Percentiles rank a stretch among this genome's conserved stretches.
phyloP scores from a whole-genome alignment of 2,113 vertebrate genomes.

The Progne subis region DNA sequence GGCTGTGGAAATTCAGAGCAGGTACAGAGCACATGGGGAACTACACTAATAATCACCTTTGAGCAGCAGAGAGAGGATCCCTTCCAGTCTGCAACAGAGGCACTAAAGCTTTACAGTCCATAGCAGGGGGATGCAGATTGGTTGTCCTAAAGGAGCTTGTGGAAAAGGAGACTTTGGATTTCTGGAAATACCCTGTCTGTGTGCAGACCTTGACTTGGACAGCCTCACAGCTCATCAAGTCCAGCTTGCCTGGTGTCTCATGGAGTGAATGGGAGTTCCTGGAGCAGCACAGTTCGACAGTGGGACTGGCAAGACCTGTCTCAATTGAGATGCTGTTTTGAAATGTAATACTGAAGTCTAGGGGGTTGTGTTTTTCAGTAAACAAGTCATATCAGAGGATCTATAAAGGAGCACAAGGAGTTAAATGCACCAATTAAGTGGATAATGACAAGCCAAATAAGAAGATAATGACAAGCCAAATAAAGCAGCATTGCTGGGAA shows the following conservation, averaged over 20 bases:
- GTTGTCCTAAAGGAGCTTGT: not conserved
- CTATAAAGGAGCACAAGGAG: not conserved
- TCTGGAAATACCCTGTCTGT: not conserved
- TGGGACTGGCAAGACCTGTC: not conserved
- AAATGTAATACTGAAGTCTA: not conserved
- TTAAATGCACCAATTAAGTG: conserved; percentile 46
- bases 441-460: not conserved
- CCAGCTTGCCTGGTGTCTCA: not conserved
- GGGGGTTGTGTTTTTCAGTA: not conserved
- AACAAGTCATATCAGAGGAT: not conserved
- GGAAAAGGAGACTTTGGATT: not conserved
- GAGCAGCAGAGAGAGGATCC: not conserved
- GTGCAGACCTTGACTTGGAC: not conserved
- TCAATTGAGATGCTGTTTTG: not conserved
- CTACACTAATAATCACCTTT: not conserved
- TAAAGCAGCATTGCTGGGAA: conserved; percentile 30
- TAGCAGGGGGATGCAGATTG: not conserved
- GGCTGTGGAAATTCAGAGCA: not conserved
- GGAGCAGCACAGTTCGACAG: rapidly evolving
- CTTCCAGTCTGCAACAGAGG: not conserved
- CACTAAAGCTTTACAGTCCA: not conserved
- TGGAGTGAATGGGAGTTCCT: not conserved
- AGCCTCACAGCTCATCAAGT: not conserved
- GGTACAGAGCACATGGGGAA: rapidly evolving
- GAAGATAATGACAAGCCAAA: conserved; percentile 49